Conservation (phyloP, 2,113 vertebrate species). For the Psettodes erumei region DNA sequence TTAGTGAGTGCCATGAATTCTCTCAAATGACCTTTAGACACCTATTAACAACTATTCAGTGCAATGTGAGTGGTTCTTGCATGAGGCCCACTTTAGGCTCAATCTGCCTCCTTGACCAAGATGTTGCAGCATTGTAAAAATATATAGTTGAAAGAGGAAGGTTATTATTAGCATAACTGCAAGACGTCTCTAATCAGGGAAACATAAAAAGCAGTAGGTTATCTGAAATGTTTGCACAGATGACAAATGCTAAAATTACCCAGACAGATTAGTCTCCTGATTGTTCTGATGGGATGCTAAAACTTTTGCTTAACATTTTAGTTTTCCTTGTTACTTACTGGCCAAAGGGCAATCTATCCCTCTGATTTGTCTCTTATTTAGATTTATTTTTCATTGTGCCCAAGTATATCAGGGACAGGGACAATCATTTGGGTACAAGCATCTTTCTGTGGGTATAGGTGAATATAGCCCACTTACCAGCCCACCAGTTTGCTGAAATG, state of each 20-base stretch:
- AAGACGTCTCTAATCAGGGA: not conserved
- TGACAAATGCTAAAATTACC: slow-evolving; percentile 2
- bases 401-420: not conserved
- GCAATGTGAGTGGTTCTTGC: not conserved
- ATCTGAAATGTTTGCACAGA: not conserved
- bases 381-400: too few relatives aligned
- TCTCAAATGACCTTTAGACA: too few relatives aligned
- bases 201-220: not conserved
- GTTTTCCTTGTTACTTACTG: not conserved
- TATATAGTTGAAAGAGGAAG: not conserved
- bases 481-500: too few relatives aligned
- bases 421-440: not conserved
- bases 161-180: slow-evolving; percentile 6
- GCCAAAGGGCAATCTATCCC: not conserved
- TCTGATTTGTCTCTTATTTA: not conserved
- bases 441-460: not conserved
- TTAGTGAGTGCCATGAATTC: not conserved
- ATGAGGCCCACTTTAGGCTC: not conserved
- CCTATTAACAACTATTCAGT: not conserved
- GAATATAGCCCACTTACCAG: too few relatives aligned
- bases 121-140: not conserved
- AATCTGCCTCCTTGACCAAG: not conserved
- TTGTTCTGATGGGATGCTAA: not conserved
- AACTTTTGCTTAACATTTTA: not conserved
- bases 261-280: not conserved